Conservation (phyloP, 2,797 vertebrate genomes). For the Diglossa cyanea region DNA sequence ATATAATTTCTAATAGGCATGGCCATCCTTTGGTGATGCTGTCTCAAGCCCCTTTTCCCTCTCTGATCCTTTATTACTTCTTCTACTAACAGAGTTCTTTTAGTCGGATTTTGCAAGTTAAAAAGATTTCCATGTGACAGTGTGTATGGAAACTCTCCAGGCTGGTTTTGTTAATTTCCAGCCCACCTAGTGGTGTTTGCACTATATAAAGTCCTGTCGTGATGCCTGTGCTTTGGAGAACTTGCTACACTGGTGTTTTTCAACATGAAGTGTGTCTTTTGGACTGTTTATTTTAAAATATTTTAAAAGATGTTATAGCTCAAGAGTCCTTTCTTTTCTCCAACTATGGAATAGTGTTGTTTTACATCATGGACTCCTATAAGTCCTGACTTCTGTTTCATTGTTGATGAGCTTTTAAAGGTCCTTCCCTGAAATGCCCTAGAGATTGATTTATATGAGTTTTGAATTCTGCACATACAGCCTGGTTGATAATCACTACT, state of each 20-base stretch:
- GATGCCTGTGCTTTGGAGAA: not conserved
- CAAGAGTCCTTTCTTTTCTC: not conserved
- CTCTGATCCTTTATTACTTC: not conserved
- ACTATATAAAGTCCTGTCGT: not conserved
- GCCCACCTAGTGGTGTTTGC: not conserved
- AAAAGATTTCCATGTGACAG: not conserved
- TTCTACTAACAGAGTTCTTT: not conserved
- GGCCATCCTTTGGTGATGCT: not conserved
- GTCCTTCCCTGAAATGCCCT: not conserved
- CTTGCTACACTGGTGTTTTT: not conserved
- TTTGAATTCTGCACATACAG: not conserved
- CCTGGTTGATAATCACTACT: not conserved
- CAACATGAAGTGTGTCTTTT: not conserved
- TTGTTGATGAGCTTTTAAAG: not conserved
- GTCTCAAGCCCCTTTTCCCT: not conserved
- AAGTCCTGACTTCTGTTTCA: not conserved
- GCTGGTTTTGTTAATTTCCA: not conserved
- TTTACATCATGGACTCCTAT: not conserved
- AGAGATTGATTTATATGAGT: not conserved
- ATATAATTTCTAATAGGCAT: not conserved
- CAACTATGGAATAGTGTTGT: accelerated
- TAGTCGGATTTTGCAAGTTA: not conserved
- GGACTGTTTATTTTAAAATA: not conserved
- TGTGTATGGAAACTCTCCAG: not conserved
- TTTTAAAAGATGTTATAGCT: not conserved